Base-by-base conservation (phyloP, 2,888 invertebrate genomes). In the Dicranocentrus wangi region DNA sequence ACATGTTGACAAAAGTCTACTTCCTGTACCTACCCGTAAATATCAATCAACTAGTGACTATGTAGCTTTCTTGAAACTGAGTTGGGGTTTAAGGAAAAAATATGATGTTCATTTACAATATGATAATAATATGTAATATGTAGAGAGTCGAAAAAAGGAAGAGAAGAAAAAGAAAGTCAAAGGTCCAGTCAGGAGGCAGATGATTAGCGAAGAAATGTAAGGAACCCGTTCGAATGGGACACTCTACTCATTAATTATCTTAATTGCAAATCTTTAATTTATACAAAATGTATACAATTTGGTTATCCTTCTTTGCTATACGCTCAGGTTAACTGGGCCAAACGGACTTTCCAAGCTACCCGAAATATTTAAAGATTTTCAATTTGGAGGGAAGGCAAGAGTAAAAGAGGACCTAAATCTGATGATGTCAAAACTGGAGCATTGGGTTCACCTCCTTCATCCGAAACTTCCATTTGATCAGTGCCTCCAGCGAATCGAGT, bases 381-480 rank as follows among this genome's bases (percentile, higher is more conserved):
- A 94, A 88, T 95, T 94, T 87, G 92, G 92, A 88, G 95, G 95
- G 82, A 94, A 93, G 89, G 94, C 95, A 0, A 90, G 93, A 88
- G 98, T 98, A 89, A 93, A 92, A 85, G 91, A 93, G 68, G 97
- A 98, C 89, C 89, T 99, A 47, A 92, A 94, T 87, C 89, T 92
- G 82, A 90, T 98, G 0, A 91, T 99, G 90, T 93, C 93, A 72
- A 93, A 92, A 77, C 88, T 98, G 72, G 95, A 98, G 87, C 96
- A 98, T 88, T 99, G 98, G 98, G 94, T 94, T 0, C 97, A 98
- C 89, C 91, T 97, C 66, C 89, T 99, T 84, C 97, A 93, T 89
- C 98, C 98, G 0, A 95, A 94, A 88, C 93, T 94, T 88, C 92
- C 93, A 15, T 98, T 98, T 89, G 94, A 94, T 87, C 96, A 97